Evolutionary conservation across 2,888 invertebrate species (phyloP).

Genomic region (Electrophaes corylata): DNA sequence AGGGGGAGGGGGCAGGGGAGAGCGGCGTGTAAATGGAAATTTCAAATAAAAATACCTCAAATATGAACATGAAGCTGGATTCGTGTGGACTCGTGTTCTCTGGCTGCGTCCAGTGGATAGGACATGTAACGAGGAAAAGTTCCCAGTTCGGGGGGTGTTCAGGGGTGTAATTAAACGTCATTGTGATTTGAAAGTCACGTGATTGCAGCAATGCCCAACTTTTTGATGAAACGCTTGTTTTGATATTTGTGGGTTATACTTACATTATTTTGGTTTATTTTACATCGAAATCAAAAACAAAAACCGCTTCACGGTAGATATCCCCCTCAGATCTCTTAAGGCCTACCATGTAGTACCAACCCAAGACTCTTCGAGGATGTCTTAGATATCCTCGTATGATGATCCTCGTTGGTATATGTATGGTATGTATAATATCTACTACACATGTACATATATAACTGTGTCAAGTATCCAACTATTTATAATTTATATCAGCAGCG

Average conservation of each 20-base stretch:
- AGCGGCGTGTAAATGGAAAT: conserved; percentile 81
- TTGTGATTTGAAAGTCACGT: conserved; percentile 6
- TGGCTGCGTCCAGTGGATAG: conserved; percentile 54
- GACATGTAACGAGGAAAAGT: conserved; percentile 57
- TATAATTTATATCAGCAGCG: too few relatives aligned
- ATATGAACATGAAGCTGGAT: conserved; percentile 82
- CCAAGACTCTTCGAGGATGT: too few relatives aligned
- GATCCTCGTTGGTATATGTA: too few relatives aligned
- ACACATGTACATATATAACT: too few relatives aligned
- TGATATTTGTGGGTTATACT: neutral
- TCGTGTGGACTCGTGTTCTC: conserved; percentile 81
- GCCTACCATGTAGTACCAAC: too few relatives aligned
- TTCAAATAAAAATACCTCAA: conserved; percentile 84
- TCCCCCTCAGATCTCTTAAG: too few relatives aligned
- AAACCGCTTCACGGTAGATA: too few relatives aligned
- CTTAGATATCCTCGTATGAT: too few relatives aligned
- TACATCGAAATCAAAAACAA: neutral
- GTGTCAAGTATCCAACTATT: too few relatives aligned
- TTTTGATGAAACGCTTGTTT: neutral
- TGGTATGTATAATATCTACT: too few relatives aligned
- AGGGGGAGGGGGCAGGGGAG: conserved; percentile 52
- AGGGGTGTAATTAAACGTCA: conserved; percentile 12
- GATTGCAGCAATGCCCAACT: neutral
- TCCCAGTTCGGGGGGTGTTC: conserved; percentile 23
- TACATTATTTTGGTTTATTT: neutral